Percentiles rank a stretch among this genome's conserved stretches.
Conservation (phyloP, 2,888 invertebrate genomes). For the Tortrix viridana region DNA sequence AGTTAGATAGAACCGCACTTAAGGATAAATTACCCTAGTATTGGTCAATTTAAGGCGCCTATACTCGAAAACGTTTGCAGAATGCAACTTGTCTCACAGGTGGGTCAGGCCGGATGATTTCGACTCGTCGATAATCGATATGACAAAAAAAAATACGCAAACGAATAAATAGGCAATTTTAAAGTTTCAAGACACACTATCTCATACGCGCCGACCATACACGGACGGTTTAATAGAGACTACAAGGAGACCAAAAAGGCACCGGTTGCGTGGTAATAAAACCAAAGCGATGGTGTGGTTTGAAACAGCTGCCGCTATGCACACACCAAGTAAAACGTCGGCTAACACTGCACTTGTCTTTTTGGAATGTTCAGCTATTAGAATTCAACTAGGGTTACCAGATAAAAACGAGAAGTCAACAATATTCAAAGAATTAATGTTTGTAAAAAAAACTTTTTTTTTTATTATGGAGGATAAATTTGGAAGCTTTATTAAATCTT, state of each 20-base stretch:
- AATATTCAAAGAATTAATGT: too few species aligned
- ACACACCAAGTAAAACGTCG: conserved; percentile 49
- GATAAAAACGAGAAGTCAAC: too few species aligned
- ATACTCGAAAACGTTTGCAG: too few species aligned
- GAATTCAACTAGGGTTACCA: conserved; percentile 41
- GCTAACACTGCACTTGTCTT: conserved; percentile 53
- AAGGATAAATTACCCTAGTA: too few species aligned
- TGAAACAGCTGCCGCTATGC: conserved; percentile 56
- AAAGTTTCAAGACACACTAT: background rate
- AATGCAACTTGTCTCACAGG: too few species aligned
- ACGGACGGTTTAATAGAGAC: conserved; percentile 9
- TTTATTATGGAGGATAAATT: too few species aligned
- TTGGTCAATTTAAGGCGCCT: too few species aligned
- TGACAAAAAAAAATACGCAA: background rate
- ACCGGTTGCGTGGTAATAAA: conserved; percentile 52
- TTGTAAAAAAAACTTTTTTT: too few species aligned
- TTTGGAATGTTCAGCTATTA: conserved; percentile 52
- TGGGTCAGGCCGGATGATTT: too few species aligned
- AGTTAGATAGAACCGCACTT: too few species aligned
- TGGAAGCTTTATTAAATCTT: too few species aligned
- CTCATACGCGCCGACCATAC: background rate
- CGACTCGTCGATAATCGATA: background rate
- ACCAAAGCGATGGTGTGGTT: conserved; percentile 50
- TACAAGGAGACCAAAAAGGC: conserved; percentile 41
- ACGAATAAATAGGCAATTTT: background rate